phyloP scores from a whole-genome alignment of 2,797 vertebrate genomes.

The Syndactyla subalaris region DNA sequence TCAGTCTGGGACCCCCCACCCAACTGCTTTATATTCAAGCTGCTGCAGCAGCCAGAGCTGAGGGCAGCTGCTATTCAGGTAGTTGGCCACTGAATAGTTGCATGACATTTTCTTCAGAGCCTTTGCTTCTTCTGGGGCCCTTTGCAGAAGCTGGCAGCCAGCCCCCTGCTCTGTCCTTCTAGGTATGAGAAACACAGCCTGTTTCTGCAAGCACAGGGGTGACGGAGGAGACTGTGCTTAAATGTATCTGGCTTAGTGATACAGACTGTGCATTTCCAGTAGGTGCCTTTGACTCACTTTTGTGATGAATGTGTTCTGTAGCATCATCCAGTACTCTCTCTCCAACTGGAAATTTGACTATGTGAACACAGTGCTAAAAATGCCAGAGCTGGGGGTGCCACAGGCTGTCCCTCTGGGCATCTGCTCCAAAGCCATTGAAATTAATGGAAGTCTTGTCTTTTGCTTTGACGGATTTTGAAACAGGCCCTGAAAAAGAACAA shows the following conservation, averaged over 20 bases:
- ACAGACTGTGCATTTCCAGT: not conserved
- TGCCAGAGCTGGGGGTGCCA: not conserved
- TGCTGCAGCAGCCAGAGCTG: not conserved
- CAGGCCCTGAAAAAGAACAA: constrained; percentile 15
- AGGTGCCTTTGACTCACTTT: not conserved
- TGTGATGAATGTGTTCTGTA: not conserved
- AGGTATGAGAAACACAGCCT: not conserved
- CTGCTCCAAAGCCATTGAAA: not conserved
- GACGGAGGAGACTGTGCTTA: not conserved
- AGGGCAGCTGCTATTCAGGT: not conserved
- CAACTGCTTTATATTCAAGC: not conserved
- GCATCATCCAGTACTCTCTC: not conserved
- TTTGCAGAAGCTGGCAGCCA: constrained; percentile 5
- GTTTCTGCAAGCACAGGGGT: not conserved
- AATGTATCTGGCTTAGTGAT: not conserved
- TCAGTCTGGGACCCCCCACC: not conserved
- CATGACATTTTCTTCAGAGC: not conserved
- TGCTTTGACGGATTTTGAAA: not conserved
- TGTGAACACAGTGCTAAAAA: not conserved
- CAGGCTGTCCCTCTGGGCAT: not conserved
- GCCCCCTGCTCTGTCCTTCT: not conserved
- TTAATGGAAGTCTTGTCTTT: constrained; percentile 18
- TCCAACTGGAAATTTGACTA: not conserved
- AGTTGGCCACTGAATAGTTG: not conserved
- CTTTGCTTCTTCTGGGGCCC: not conserved